Evolutionary conservation across 2,113 vertebrate genomes (phyloP), one percentile per base, ranked within the genome.

Genomic region (Ahaetulla prasina): DNA sequence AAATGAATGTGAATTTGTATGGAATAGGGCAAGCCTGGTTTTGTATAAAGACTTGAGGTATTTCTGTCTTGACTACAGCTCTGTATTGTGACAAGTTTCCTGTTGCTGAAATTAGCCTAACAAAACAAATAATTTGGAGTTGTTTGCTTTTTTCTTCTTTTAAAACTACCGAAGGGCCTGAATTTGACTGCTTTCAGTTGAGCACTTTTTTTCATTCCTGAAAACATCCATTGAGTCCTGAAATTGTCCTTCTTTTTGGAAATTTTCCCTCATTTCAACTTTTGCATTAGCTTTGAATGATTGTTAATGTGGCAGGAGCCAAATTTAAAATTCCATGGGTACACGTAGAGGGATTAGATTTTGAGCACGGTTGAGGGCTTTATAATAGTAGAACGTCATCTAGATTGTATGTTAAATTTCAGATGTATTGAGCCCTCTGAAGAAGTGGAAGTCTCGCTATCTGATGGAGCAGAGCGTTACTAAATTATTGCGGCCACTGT

Each of bases 361-460:
- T 85, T 92, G 92, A 52, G 88, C 9, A 74, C 52, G 30, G 30
- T 86, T 50, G 45, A 91, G 63, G 39, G 80, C 10, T 86, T 80
- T n/a, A 30, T 89, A 43, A 2, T 12, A 7, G 35, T 43, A 57
- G 68, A n/a, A 90, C 30, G 88, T 95, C 80, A 96, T 85, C 86
- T 94, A 60, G 5, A 10, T 94, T 63, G 35, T 89, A 20, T 97
- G 45, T 68, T 86, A 39, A 54, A 96, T 97, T 95, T 92, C 96
- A 99, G 99, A 99, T 68, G 74, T 98, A 80, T 96, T 97, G 63
- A 98, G 98, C 92, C 99, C 99, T 22, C 97, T 99, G 96, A 99
- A 99, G 98, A 99, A 99, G 94, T 98, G 99, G 96, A 99, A 98
- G 92, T 98, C 98, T 93, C 99, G 98, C 95, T 99, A 98, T 92